These are phyloP conservation scores for Probaryconus sp. DNA, from an alignment of 1,140 invertebrate species.

Conservation along the genomic window DNA sequence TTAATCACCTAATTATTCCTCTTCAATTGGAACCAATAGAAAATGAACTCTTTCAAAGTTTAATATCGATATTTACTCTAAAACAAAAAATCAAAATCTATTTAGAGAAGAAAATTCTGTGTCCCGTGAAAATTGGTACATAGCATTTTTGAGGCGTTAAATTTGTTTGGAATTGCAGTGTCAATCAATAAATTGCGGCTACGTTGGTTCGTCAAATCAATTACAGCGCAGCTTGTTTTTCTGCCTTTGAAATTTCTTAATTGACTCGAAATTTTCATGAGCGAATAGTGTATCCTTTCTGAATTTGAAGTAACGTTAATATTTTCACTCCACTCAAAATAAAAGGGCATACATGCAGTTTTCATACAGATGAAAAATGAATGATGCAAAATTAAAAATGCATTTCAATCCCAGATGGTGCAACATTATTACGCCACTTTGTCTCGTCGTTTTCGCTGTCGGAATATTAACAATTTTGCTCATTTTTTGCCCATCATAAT, in stretches of 20 bases:
- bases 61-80: too few relatives aligned
- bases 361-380: constrained; percentile 12
- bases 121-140: too few relatives aligned
- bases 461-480: constrained; percentile 20
- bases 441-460: constrained; percentile 2
- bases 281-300: background rate
- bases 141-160: too few relatives aligned
- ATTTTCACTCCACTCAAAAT: constrained; percentile 12
- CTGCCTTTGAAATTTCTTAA: background rate
- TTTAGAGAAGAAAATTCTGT: too few relatives aligned
- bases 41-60: too few relatives aligned
- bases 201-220: too few relatives aligned
- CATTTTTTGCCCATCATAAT: constrained; percentile 8
- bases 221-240: too few relatives aligned
- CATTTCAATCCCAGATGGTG: constrained; percentile 30
- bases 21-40: too few relatives aligned
- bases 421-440: background rate
- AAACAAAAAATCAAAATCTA: too few relatives aligned
- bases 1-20: constrained; percentile 3
- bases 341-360: constrained; percentile 2
- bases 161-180: too few relatives aligned
- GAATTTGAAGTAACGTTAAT: constrained; percentile 16
- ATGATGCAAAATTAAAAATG: constrained; percentile 15
- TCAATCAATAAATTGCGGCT: too few relatives aligned
- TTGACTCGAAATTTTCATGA: constrained; percentile 11